phyloP scores from a whole-genome alignment of 2,888 invertebrate species.

The Drosophila mayaguana region DNA sequence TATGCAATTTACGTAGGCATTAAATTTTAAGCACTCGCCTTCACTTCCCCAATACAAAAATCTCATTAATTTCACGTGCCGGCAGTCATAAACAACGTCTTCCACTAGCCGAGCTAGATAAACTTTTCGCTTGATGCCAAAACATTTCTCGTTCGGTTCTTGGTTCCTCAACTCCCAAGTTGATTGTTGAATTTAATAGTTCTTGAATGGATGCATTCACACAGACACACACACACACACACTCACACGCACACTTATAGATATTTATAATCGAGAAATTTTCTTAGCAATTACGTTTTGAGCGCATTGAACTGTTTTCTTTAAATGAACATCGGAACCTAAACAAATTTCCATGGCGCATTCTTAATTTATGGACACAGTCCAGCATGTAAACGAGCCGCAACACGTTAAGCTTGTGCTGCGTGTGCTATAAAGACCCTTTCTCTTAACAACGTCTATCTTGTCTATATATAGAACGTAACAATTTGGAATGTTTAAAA shows the following conservation, averaged over 20 bases:
- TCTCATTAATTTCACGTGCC: slow-evolving; percentile 70
- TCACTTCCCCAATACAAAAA: slow-evolving; percentile 70
- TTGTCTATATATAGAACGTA: slow-evolving; percentile 38
- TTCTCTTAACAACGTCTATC: not conserved
- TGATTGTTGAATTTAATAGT: slow-evolving; percentile 35
- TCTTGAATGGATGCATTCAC: slow-evolving; percentile 11
- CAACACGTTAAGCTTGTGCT: slow-evolving; percentile 43
- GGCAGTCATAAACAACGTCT: slow-evolving; percentile 56
- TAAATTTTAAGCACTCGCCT: slow-evolving; percentile 73
- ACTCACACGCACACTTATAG: not conserved
- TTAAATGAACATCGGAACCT: slow-evolving; percentile 8
- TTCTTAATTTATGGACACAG: slow-evolving; percentile 50
- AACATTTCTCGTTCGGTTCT: not conserved
- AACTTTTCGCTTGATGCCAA: slow-evolving; percentile 17
- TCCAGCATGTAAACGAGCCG: slow-evolving; percentile 40
- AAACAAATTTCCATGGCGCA: slow-evolving; percentile 42
- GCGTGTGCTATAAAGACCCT: slow-evolving; percentile 25
- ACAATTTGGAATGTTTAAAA: slow-evolving; percentile 11
- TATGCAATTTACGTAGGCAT: slow-evolving; percentile 69
- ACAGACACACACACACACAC: not conserved
- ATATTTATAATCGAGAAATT: slow-evolving; percentile 30
- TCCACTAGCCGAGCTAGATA: slow-evolving; percentile 15
- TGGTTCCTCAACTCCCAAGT: slow-evolving; percentile 24
- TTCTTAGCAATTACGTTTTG: slow-evolving; percentile 35
- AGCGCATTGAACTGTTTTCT: slow-evolving; percentile 50